Conservation (phyloP, 2,888 invertebrate genomes). For the Drosophila multiciliata region DNA sequence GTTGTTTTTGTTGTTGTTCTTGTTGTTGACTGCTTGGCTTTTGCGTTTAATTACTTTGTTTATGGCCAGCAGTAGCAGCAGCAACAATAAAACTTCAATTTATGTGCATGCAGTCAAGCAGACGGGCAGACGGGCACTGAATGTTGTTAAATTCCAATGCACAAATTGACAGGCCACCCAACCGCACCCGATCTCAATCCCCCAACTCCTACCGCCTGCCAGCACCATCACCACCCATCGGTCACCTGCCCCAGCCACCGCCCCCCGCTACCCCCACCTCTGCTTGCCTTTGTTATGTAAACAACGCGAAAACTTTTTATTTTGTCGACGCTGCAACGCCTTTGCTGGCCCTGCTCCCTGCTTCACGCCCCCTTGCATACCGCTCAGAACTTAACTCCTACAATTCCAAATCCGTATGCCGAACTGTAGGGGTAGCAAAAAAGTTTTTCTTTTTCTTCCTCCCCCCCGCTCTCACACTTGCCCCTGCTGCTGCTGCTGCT, state of each 20-base stretch:
- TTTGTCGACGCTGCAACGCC: slow-evolving; percentile 68
- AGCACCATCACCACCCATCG: not conserved
- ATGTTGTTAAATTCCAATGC: slow-evolving; percentile 77
- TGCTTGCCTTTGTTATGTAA: slow-evolving; percentile 74
- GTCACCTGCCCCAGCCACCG: not conserved
- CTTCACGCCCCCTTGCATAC: not conserved
- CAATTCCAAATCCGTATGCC: slow-evolving; percentile 44
- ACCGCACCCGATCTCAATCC: slow-evolving; percentile 2
- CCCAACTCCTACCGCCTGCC: not conserved
- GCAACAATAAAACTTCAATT: slow-evolving; percentile 77
- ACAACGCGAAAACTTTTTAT: slow-evolving; percentile 72
- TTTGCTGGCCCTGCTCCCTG: slow-evolving; percentile 23
- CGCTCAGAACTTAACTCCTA: not conserved
- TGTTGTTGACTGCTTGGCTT: slow-evolving; percentile 53
- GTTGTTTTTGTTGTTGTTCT: slow-evolving; percentile 41
- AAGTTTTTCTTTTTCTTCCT: slow-evolving; percentile 54
- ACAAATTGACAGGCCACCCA: slow-evolving; percentile 74
- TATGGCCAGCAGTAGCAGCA: slow-evolving; percentile 70
- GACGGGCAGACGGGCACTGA: slow-evolving; percentile 30
- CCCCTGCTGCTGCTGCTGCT: not conserved
- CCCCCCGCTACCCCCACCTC: not conserved
- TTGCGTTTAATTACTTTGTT: slow-evolving; percentile 78
- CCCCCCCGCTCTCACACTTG: not conserved
- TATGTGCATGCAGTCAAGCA: slow-evolving; percentile 57
- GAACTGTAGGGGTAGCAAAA: slow-evolving; percentile 47